Evolutionary conservation across 2,888 invertebrate genomes (phyloP).

Genomic region (Drosophila flavopinicola): DNA sequence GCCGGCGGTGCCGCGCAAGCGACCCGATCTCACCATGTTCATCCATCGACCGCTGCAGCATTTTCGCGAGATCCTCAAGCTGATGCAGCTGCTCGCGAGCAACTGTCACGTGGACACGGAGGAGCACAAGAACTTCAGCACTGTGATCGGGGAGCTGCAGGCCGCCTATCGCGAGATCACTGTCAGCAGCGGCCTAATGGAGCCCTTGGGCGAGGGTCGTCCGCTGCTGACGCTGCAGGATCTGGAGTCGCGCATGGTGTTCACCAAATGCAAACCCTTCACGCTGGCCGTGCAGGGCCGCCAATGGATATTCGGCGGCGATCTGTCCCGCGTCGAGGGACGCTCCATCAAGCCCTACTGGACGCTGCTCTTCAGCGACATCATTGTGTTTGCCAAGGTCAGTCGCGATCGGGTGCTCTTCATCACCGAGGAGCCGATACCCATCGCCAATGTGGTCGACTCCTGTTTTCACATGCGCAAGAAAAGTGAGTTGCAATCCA

Average conservation of each 20-base stretch:
- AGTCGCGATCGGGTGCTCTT: constrained; percentile 94
- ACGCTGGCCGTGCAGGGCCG: constrained; percentile 92
- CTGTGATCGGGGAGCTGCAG: constrained; percentile 85
- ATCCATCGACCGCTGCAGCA: constrained; percentile 94
- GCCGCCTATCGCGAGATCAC: constrained; percentile 92
- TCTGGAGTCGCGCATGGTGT: constrained; percentile 93
- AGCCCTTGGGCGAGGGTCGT: constrained; percentile 92
- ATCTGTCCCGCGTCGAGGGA: constrained; percentile 92
- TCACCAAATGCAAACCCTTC: constrained; percentile 96
- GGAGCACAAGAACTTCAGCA: constrained; percentile 84
- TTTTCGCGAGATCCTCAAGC: constrained; percentile 88
- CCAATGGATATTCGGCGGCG: constrained; percentile 96
- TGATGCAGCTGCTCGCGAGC: constrained; percentile 86
- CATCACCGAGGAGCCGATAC: constrained; percentile 94
- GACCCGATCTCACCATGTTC: constrained; percentile 93
- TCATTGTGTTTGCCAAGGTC: constrained; percentile 93
- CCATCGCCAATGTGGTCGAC: constrained; percentile 91
- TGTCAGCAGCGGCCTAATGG: constrained; percentile 93
- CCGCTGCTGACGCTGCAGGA: constrained; percentile 93
- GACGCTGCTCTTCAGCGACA: constrained; percentile 93
- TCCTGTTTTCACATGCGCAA: constrained; percentile 94
- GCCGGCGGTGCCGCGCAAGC: constrained; percentile 91
- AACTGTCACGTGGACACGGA: constrained; percentile 84
- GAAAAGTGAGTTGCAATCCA: constrained; percentile 86
- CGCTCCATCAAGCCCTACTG: constrained; percentile 92